Conservation (phyloP, 2,113 vertebrate genomes). For the Misgurnus anguillicaudatus region DNA sequence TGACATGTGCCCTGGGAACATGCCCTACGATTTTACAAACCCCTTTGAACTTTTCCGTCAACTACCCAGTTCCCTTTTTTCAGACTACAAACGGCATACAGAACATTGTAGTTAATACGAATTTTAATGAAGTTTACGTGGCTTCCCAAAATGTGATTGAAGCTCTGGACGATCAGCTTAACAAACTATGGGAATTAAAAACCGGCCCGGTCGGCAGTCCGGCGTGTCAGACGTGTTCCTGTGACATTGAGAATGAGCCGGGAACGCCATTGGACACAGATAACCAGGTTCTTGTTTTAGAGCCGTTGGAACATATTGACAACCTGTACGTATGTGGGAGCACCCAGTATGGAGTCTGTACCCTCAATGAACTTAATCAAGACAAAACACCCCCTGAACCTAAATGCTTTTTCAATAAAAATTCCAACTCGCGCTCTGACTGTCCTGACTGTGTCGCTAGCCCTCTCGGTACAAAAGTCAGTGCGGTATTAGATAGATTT, state of each 20-base stretch:
- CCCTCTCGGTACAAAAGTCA: constrained; percentile 83
- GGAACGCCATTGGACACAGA: constrained; percentile 74
- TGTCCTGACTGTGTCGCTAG: constrained; percentile 90
- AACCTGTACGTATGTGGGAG: constrained; percentile 86
- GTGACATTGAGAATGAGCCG: constrained; percentile 52
- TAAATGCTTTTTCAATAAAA: constrained; percentile 76
- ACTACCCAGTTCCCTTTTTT: constrained; percentile 77
- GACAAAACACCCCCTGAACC: rapidly evolving
- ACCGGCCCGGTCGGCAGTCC: constrained; percentile 83
- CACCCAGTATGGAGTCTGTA: constrained; percentile 81
- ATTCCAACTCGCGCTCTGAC: constrained; percentile 56
- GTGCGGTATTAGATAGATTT: constrained; percentile 67
- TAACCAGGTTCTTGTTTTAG: constrained; percentile 81
- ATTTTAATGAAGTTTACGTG: constrained; percentile 71
- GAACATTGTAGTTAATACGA: constrained; percentile 70
- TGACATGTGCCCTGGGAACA: constrained; percentile 57
- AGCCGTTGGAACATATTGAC: constrained; percentile 56
- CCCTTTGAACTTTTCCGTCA: constrained; percentile 75
- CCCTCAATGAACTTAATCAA: constrained; percentile 69
- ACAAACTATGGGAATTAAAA: constrained; percentile 68
- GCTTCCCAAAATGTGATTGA: constrained; percentile 83
- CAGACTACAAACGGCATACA: constrained; percentile 74
- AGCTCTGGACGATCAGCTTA: constrained; percentile 62
- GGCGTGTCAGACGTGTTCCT: constrained; percentile 79
- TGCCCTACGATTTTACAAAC: constrained; percentile 69